Evolutionary conservation across 2,797 vertebrate species (phyloP), one percentile per base, ranked within the genome.

Genomic region (Choloepus didactylus): DNA sequence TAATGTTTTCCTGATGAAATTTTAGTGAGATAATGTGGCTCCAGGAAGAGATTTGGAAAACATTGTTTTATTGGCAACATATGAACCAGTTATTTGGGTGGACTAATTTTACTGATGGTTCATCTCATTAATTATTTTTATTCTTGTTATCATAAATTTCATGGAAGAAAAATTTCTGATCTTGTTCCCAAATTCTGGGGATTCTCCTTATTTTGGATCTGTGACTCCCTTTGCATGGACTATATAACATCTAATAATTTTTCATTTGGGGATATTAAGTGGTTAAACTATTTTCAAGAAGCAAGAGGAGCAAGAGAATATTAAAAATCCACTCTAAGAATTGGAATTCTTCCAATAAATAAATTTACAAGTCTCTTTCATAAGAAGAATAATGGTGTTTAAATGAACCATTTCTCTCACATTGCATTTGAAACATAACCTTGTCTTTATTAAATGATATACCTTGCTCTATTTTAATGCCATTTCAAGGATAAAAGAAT

Each of bases 401-500:
- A 95, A 97, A 85, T 38, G 27, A 95, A 49, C 25, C 6, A 29
- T 64, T 79, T 94, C 1, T 56, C 29, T 31, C 15, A 64, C 9
- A 49, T 29, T 73, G 35, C 29, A 94, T 72, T 91, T 92, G 54
- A 97, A 96, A 89, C 59, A 93, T 44, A 27, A 75, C 21, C 12
- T 91, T 94, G 73, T 84, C 64, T 76, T 91, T 93, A 85, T 70
- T 35, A 87, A 96, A 89, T 76, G 54, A 44, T 64, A 1, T 38
- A 2, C 31, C 18, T 60, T 92, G 64, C 31, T 95, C 56, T 82
- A 79, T 87, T 87, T 89, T 77, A 88, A 83, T 93, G 60, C 6
- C 31, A 23, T 86, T 96, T 94, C 19, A 93, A 87, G 91, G 93
- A 85, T 75, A 95, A 97, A 82, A 92, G 87, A 91, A 91, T 59